phyloP scores from a whole-genome alignment of 2,888 invertebrate genomes.

The Cyrtodaria siliqua region DNA sequence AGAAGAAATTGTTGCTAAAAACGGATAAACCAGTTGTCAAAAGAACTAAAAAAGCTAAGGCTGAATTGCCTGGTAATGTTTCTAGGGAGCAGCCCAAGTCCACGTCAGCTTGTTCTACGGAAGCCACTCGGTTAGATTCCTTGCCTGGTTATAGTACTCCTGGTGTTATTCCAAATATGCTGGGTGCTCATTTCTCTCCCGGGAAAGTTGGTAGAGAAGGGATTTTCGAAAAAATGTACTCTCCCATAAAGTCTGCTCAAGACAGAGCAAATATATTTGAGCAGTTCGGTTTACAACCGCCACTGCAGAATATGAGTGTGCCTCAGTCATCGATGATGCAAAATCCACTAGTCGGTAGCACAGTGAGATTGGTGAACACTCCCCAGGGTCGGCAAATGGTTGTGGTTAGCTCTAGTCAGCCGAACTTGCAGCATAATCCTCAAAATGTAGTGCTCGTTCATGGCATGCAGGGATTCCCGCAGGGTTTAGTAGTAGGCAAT shows the following conservation, averaged over 20 bases:
- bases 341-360: constrained; percentile 38
- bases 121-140: constrained; percentile 51
- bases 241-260: constrained; percentile 26
- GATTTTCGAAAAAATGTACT: constrained; percentile 48
- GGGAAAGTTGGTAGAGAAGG: constrained; percentile 28
- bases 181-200: constrained; percentile 9
- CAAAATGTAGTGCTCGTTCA: constrained; percentile 60
- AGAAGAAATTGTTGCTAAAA: constrained; percentile 34
- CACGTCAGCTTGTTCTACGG: constrained; percentile 32
- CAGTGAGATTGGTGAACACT: constrained; percentile 54
- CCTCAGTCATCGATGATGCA: constrained; percentile 21
- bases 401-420: constrained; percentile 48
- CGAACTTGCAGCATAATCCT: constrained; percentile 32
- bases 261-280: constrained; percentile 65
- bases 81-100: constrained; percentile 9
- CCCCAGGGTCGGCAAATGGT: constrained; percentile 58
- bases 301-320: constrained; percentile 1
- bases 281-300: constrained; percentile 50
- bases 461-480: constrained; percentile 54
- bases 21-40: constrained; percentile 18
- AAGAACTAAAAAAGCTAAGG: neutral
- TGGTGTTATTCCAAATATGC: neutral
- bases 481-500: constrained; percentile 54
- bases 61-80: constrained; percentile 15
- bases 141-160: constrained; percentile 50